Percentiles rank a stretch among this genome's conserved stretches.
These are phyloP conservation scores for Drosophila multiciliata DNA, from an alignment of 2,888 invertebrate genomes.

Conservation along the genomic window DNA sequence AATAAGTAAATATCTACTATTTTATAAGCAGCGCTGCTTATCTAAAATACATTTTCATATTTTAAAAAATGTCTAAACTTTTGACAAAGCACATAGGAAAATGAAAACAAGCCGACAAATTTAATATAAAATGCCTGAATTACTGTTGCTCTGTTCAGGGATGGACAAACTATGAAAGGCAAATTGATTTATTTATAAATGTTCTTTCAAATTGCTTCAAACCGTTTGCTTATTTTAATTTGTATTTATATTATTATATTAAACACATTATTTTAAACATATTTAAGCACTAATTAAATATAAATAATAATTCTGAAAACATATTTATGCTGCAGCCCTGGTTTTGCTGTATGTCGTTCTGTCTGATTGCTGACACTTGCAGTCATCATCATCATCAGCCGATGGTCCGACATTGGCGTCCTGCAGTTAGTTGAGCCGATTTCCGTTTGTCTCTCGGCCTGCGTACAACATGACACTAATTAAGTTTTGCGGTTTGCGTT, in stretches of 20 bases:
- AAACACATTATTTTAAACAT: background rate
- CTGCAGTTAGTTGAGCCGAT: conserved; percentile 70
- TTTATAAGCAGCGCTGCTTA: no score
- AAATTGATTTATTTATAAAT: background rate
- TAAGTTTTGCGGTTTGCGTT: conserved; percentile 76
- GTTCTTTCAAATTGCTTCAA: background rate
- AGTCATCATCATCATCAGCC: conserved; percentile 42
- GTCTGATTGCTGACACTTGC: conserved; percentile 49
- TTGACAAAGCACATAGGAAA: conserved; percentile 2
- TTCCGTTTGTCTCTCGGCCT: conserved; percentile 69
- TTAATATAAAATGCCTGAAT: conserved; percentile 35
- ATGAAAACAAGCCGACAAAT: conserved; percentile 42
- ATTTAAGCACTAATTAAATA: background rate
- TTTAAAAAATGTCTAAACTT: background rate
- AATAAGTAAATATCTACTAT: no score
- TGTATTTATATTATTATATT: background rate
- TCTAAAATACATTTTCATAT: background rate
- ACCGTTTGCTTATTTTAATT: background rate
- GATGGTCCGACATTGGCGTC: conserved; percentile 59
- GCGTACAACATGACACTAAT: conserved; percentile 81
- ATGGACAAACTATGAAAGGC: background rate
- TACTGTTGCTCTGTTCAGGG: conserved; percentile 34
- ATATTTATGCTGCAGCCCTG: conserved; percentile 36
- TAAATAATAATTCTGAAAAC: background rate
- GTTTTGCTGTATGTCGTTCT: background rate